These are phyloP conservation scores for Neosilurus mollespiculum DNA, from an alignment of 2,797 vertebrate species.

Conservation along the genomic window DNA sequence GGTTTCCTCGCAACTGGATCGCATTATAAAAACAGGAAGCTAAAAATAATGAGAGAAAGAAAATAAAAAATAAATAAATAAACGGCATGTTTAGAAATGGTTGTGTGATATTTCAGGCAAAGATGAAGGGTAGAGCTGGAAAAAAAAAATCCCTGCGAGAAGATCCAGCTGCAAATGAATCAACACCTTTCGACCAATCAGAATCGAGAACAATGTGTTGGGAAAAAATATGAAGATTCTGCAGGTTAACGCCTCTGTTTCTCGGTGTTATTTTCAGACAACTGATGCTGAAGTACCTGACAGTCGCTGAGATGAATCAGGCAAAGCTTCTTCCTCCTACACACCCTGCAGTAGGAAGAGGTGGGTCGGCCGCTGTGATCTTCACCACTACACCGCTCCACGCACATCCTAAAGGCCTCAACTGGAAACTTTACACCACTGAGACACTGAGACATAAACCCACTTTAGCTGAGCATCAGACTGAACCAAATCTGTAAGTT, in stretches of 20 bases:
- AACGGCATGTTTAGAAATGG: slow-evolving; percentile 42
- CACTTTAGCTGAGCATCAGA: neutral
- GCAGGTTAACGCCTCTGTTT: neutral
- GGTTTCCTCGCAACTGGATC: slow-evolving; percentile 49
- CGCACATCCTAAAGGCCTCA: neutral
- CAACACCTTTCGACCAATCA: neutral
- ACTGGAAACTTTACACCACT: neutral
- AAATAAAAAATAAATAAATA: neutral
- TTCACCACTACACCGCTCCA: neutral
- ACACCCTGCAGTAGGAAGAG: slow-evolving; percentile 18
- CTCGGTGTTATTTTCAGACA: neutral
- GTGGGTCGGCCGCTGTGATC: neutral
- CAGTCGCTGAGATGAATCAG: neutral
- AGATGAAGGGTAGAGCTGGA: neutral
- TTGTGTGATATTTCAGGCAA: slow-evolving; percentile 21
- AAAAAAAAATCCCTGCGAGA: no score
- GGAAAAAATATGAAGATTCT: neutral
- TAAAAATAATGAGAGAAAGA: slow-evolving; percentile 50
- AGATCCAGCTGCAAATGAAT: neutral
- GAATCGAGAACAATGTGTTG: no score
- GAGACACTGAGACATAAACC: neutral
- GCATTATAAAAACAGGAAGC: slow-evolving; percentile 53
- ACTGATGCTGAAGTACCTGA: neutral
- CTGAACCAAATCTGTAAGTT: slow-evolving; percentile 5
- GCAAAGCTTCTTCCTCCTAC: neutral